Percentiles rank a stretch among this genome's conserved stretches.
Evolutionary conservation across 2,113 vertebrate genomes (phyloP).

Genomic region (Nycticryphes semicollaris): DNA sequence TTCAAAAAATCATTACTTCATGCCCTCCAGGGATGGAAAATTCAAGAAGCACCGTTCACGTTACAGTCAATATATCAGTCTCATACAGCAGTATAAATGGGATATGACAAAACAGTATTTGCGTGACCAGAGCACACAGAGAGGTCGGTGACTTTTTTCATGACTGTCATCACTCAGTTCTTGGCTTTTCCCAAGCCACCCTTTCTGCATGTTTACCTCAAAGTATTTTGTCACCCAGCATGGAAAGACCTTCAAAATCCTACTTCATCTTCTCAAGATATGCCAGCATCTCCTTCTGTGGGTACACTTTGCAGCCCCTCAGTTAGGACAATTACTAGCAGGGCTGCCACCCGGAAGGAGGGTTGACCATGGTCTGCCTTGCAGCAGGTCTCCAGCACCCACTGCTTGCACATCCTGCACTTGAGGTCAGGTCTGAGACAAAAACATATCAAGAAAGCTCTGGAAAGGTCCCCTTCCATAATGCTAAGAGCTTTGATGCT

Average conservation of each 20-base stretch:
- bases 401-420: not conserved
- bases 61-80: not conserved
- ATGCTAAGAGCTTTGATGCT: not conserved
- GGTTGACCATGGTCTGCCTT: not conserved
- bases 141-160: not conserved
- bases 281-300: not conserved
- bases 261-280: not conserved
- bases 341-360: not conserved
- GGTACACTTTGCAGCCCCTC: not conserved
- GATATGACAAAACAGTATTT: not conserved
- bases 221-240: not conserved
- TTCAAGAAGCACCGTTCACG: not conserved
- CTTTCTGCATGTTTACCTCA: not conserved
- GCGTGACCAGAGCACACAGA: not conserved
- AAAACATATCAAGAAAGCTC: not conserved
- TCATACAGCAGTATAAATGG: not conserved
- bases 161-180: not conserved
- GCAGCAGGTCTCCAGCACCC: not conserved
- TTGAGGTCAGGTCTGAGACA: not conserved
- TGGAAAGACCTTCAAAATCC: not conserved
- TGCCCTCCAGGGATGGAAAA: not conserved
- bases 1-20: not conserved
- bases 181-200: not conserved
- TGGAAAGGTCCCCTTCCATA: not conserved
- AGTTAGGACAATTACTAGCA: not conserved